Evolutionary conservation across 2,888 invertebrate species (phyloP).

Genomic region (Cataglyphis altisquamis): DNA sequence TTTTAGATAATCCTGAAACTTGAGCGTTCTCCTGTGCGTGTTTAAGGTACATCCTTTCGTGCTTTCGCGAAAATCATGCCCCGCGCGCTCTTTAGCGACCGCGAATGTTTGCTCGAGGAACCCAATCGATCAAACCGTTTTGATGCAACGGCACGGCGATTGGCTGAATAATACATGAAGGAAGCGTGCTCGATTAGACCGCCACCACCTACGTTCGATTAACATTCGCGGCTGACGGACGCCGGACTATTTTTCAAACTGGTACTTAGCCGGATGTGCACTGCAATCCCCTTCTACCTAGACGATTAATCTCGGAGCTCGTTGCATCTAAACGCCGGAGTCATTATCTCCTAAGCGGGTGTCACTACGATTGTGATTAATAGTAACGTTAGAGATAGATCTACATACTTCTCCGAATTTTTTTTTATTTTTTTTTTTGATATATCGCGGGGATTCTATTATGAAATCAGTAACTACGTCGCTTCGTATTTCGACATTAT

Average conservation of each 20-base stretch:
- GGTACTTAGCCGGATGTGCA: conserved; percentile 57
- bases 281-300: conserved; percentile 62
- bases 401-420: conserved; percentile 13
- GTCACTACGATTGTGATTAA: conserved; percentile 61
- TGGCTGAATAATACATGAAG: conserved; percentile 70
- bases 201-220: conserved; percentile 61
- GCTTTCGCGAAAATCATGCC: conserved; percentile 29
- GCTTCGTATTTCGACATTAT: background rate
- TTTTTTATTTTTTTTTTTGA: background rate
- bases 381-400: conserved; percentile 10
- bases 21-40: background rate
- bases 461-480: background rate
- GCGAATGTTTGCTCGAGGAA: conserved; percentile 57
- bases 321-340: conserved; percentile 59
- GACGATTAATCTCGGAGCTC: conserved; percentile 69
- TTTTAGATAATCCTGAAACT: background rate
- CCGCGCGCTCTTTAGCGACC: conserved; percentile 33
- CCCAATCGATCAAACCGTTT: conserved; percentile 68
- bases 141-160: conserved; percentile 69
- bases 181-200: conserved; percentile 68
- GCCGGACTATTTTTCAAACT: conserved; percentile 49
- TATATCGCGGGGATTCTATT: background rate
- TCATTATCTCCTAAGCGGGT: conserved; percentile 55
- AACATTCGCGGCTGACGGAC: conserved; percentile 55
- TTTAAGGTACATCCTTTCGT: conserved; percentile 9